Evolutionary conservation across 2,888 invertebrate genomes (phyloP).

Genomic region (Sminthurinus aureus): DNA sequence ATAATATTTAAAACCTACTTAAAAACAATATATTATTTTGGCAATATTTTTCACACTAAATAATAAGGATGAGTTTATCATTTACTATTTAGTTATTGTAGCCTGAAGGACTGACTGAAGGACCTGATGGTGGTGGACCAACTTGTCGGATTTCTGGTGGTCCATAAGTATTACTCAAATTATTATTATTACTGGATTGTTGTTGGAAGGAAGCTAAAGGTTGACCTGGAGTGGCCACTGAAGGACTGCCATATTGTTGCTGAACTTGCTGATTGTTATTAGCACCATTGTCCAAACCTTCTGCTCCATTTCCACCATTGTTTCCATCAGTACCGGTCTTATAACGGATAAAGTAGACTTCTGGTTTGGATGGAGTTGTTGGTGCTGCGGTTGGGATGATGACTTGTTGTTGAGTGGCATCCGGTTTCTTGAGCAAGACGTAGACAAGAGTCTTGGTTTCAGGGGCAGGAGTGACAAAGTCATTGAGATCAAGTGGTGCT

Average conservation of each 20-base stretch:
- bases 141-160: background rate
- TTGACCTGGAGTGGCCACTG: background rate
- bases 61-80: background rate
- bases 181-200: background rate
- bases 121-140: background rate
- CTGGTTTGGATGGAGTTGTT: conserved; percentile 85
- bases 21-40: background rate
- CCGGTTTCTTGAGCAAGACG: conserved; percentile 83
- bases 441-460: conserved; percentile 85
- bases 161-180: conserved; percentile 4
- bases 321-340: conserved; percentile 65
- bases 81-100: conserved; percentile 22
- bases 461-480: conserved; percentile 73
- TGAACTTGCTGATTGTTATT: conserved; percentile 2
- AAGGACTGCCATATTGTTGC: background rate
- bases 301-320: background rate
- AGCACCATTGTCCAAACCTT: background rate
- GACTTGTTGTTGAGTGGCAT: conserved; percentile 80
- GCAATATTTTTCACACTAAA: too few species aligned
- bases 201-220: background rate
- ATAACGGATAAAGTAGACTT: conserved; percentile 88
- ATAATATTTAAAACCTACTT: background rate
- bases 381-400: conserved; percentile 77
- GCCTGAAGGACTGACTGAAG: conserved; percentile 9
- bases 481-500: conserved; percentile 83